Conservation (phyloP, 2,888 invertebrate genomes). For the Cryptops parisi region DNA sequence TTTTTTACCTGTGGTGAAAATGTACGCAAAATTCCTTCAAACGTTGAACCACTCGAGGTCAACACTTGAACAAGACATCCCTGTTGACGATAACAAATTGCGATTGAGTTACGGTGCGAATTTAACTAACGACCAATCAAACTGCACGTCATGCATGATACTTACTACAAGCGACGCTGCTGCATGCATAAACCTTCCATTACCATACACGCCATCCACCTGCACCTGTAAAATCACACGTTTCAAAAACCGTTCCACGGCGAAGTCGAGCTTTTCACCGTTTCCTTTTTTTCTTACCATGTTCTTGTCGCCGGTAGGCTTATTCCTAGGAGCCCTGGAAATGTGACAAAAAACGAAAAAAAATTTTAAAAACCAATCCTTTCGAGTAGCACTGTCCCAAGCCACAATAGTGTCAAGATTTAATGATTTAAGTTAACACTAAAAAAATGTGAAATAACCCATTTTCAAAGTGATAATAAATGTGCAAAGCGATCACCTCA, state of each 20-base stretch:
- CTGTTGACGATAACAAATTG: slow-evolving; percentile 21
- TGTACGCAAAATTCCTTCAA: slow-evolving; percentile 80
- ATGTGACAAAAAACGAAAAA: no score
- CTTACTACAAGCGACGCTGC: slow-evolving; percentile 62
- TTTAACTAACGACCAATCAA: no score
- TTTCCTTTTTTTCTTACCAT: slow-evolving; percentile 1
- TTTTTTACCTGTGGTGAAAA: slow-evolving; percentile 51
- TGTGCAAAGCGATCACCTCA: no score
- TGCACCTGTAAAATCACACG: background rate
- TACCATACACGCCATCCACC: slow-evolving; percentile 70
- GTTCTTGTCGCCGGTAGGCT: background rate
- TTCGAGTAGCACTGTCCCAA: no score
- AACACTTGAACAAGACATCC: slow-evolving; percentile 29
- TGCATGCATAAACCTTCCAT: slow-evolving; percentile 79
- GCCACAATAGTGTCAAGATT: no score
- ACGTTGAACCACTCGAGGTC: slow-evolving; percentile 62
- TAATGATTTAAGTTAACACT: no score
- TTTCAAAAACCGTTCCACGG: background rate
- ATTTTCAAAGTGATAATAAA: no score
- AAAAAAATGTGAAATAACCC: no score
- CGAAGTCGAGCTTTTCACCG: no score
- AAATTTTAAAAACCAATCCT: no score
- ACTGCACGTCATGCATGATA: no score
- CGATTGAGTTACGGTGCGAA: background rate
- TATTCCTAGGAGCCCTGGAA: background rate